A percentile compares a stretch with the other conserved stretches of the same genome.
phyloP scores from a whole-genome alignment of 2,888 invertebrate genomes.

The Catocala nupta region DNA sequence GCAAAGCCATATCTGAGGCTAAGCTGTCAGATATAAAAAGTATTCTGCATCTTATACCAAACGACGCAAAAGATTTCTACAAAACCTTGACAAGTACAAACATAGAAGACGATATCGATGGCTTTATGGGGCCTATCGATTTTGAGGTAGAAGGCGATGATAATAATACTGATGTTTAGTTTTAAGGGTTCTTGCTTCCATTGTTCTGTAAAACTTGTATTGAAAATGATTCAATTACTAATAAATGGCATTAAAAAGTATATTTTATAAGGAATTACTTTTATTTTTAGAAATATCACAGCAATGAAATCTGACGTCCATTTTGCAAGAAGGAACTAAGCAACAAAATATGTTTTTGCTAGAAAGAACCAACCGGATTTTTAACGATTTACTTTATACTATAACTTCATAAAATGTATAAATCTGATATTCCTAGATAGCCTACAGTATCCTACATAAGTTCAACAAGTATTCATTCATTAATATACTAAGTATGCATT shows the following conservation, averaged over 20 bases:
- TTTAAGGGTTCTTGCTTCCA: conserved; percentile 14
- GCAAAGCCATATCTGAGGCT: conserved; percentile 29
- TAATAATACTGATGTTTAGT: conserved; percentile 16
- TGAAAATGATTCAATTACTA: not conserved
- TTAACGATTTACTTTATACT: conserved; percentile 25
- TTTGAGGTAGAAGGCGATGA: conserved; percentile 29
- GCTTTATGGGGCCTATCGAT: conserved; percentile 26
- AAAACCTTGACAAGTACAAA: conserved; percentile 17
- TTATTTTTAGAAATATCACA: conserved; percentile 25
- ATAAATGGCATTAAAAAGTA: too few species aligned
- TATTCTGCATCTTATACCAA: conserved; percentile 28
- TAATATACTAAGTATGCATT: conserved; percentile 20
- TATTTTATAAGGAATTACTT: conserved; percentile 14
- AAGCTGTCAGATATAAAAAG: conserved; percentile 24
- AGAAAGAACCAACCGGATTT: conserved; percentile 29
- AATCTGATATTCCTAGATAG: conserved; percentile 17
- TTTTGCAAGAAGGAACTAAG: conserved; percentile 27
- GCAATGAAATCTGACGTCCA: conserved; percentile 16
- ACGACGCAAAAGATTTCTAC: conserved; percentile 29
- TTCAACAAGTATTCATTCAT: conserved; percentile 19
- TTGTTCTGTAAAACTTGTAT: conserved; percentile 13
- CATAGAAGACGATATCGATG: conserved; percentile 20
- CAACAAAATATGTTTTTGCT: conserved; percentile 26
- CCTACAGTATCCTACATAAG: conserved; percentile 15
- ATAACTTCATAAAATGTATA: conserved; percentile 22